phyloP scores from a whole-genome alignment of 2,888 invertebrate genomes.

The Caenorhabditis sp. region DNA sequence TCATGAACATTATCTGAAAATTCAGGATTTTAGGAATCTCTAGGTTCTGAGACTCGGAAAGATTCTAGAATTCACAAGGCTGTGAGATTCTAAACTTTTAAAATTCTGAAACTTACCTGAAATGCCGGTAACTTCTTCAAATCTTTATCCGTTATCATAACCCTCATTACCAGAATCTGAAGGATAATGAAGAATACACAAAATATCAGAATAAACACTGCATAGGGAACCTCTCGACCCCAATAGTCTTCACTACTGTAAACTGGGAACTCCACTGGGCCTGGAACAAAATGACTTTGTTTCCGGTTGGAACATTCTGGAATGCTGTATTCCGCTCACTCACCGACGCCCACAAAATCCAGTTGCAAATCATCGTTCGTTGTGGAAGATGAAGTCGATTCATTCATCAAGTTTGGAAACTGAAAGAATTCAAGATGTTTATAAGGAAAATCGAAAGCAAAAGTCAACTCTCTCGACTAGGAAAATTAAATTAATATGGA shows the following conservation, averaged over 20 bases:
- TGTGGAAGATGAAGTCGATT: slow-evolving; percentile 24
- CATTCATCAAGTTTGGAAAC: slow-evolving; percentile 40
- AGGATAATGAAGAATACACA: slow-evolving; percentile 63
- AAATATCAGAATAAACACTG: slow-evolving; percentile 64
- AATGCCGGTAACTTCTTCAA: slow-evolving; percentile 58
- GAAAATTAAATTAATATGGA: slow-evolving; percentile 3
- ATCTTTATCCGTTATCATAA: slow-evolving; percentile 56
- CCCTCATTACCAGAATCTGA: slow-evolving; percentile 63
- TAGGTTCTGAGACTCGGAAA: no score
- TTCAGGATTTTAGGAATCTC: no score
- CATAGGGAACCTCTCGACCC: slow-evolving; percentile 64
- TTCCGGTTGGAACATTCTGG: not conserved
- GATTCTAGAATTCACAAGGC: no score
- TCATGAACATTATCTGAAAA: slow-evolving; percentile 69
- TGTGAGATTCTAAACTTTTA: not conserved
- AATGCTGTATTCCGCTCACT: no score
- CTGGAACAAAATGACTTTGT: slow-evolving; percentile 35
- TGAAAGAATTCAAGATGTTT: not conserved
- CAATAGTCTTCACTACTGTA: slow-evolving; percentile 56
- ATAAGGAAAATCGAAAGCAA: slow-evolving; percentile 13
- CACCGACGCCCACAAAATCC: slow-evolving; percentile 24
- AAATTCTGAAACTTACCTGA: slow-evolving; percentile 19
- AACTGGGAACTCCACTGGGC: slow-evolving; percentile 50
- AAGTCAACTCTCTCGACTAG: not conserved
- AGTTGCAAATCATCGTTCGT: slow-evolving; percentile 9